Conservation (phyloP, 2,888 invertebrate species). For the Heliconius hortense region DNA sequence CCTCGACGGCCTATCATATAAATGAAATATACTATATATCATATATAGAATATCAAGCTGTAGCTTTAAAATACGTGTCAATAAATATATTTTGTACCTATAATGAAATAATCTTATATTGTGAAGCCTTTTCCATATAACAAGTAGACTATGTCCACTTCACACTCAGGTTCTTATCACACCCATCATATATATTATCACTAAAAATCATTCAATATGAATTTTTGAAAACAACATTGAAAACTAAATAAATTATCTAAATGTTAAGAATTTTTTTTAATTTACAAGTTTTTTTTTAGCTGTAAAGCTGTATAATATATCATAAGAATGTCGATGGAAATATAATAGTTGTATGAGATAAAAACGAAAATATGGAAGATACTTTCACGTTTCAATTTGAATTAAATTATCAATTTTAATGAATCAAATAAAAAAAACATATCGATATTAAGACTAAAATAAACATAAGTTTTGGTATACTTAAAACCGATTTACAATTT, state of each 20-base stretch:
- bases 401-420: not conserved
- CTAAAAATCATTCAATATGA: not conserved
- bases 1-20: too few relatives aligned
- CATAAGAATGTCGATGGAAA: not conserved
- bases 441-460: not conserved
- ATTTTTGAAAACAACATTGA: not conserved
- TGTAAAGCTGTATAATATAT: not conserved
- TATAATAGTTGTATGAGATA: not conserved
- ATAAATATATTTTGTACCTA: constrained; percentile 13
- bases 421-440: not conserved
- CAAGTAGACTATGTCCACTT: not conserved
- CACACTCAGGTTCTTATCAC: not conserved
- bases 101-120: not conserved
- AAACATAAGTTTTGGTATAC: not conserved
- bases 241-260: not conserved
- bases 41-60: not conserved
- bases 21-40: not conserved
- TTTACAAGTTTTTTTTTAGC: not conserved
- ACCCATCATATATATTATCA: not conserved
- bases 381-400: not conserved
- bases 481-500: not conserved
- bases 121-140: not conserved
- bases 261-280: not conserved
- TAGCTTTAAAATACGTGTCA: constrained; percentile 1
- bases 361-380: not conserved